These are phyloP conservation scores for Oriolus oriolus DNA, from an alignment of 2,113 vertebrate species.

Conservation along the genomic window DNA sequence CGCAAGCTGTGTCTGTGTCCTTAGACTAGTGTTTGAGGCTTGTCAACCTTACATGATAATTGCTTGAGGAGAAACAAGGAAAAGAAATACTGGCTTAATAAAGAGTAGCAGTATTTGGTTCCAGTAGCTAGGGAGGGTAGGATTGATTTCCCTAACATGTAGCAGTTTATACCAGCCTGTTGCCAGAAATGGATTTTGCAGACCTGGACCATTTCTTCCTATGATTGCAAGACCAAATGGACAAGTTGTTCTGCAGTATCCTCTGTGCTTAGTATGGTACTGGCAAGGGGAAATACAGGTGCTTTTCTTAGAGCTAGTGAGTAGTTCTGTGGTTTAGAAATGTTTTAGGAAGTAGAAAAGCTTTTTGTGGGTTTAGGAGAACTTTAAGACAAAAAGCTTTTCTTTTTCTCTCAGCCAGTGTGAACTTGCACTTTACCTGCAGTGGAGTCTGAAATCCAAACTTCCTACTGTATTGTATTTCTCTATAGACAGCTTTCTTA, in stretches of 20 bases:
- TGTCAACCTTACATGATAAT: not conserved
- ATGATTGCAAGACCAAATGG: not conserved
- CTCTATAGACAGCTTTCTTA: not conserved
- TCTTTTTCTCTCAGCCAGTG: not conserved
- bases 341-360: not conserved
- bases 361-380: not conserved
- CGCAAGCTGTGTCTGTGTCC: not conserved
- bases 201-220: not conserved
- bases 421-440: not conserved
- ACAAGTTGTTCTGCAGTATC: not conserved
- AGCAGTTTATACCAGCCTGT: not conserved
- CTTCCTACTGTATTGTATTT: not conserved
- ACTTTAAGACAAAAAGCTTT: not conserved
- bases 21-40: not conserved
- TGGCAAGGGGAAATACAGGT: not conserved
- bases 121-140: not conserved
- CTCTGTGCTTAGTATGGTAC: not conserved
- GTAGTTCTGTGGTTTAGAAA: not conserved
- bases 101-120: not conserved
- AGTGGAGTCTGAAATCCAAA: not conserved
- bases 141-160: not conserved
- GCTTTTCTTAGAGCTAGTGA: not conserved
- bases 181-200: not conserved
- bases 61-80: not conserved
- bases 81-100: not conserved